Evolutionary conservation across 2,113 vertebrate species (phyloP).

Genomic region (Sterrhoptilus dennistouni): DNA sequence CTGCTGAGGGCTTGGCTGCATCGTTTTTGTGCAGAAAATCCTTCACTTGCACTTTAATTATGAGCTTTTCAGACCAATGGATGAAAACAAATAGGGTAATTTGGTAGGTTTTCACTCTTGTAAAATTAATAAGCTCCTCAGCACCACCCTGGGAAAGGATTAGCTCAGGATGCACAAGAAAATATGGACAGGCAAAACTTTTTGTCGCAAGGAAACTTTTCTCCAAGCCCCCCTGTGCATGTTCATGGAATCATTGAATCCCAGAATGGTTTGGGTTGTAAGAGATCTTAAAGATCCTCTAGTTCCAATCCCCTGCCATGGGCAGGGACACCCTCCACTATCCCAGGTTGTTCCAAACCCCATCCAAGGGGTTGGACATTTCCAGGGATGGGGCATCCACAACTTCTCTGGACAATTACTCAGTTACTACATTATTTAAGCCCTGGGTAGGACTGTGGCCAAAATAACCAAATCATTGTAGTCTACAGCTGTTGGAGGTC

Average conservation of each 20-base stretch:
- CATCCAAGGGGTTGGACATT: background rate
- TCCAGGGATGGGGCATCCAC: background rate
- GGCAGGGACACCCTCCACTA: background rate
- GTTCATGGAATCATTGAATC: background rate
- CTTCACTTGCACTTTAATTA: conserved; percentile 37
- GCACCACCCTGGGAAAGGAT: conserved; percentile 26
- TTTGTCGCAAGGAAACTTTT: background rate
- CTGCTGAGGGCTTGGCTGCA: background rate
- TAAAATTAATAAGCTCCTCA: conserved; percentile 45
- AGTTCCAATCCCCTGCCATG: background rate
- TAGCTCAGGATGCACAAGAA: background rate
- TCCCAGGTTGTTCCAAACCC: background rate
- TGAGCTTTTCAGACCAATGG: background rate
- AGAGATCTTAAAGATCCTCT: background rate
- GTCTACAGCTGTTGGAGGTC: background rate
- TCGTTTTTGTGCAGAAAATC: background rate
- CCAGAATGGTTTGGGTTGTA: background rate
- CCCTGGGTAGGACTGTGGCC: background rate
- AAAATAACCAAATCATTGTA: background rate
- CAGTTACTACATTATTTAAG: background rate
- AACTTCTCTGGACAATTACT: background rate
- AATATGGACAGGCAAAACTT: background rate
- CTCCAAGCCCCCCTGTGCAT: background rate
- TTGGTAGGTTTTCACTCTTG: conserved; percentile 26
- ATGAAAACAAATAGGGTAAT: conserved; percentile 55